Evolutionary conservation across 2,888 invertebrate species (phyloP).

Genomic region (Zhuqinia jingwanae): DNA sequence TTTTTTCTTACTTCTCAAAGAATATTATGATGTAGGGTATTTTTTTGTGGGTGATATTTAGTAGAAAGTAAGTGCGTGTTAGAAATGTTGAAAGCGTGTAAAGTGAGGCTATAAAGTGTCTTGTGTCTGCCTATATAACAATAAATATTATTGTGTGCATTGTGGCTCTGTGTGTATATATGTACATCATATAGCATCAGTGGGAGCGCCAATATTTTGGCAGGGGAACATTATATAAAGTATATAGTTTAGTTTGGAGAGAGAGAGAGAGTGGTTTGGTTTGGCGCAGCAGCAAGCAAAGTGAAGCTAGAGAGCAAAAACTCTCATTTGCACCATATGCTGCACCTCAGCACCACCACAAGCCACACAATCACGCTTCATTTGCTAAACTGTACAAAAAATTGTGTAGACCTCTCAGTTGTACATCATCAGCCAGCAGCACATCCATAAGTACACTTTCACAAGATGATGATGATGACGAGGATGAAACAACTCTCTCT

Average conservation of each 20-base stretch:
- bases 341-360: conserved; percentile 66
- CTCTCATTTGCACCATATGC: conserved; percentile 79
- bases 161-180: too few relatives aligned
- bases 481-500: conserved; percentile 62
- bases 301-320: conserved; percentile 72
- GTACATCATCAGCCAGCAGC: conserved; percentile 68
- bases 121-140: conserved; percentile 28
- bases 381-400: conserved; percentile 74
- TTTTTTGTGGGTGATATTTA: too few relatives aligned
- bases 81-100: conserved; percentile 51
- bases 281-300: conserved; percentile 40
- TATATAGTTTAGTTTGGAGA: conserved; percentile 4
- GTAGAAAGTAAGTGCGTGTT: too few relatives aligned
- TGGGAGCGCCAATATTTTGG: conserved; percentile 65
- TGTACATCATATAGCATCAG: neutral
- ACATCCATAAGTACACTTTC: too few relatives aligned
- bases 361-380: conserved; percentile 78
- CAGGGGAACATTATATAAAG: conserved; percentile 15
- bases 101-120: conserved; percentile 40
- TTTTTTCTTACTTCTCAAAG: conserved; percentile 20
- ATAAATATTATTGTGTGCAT: too few relatives aligned
- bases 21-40: too few relatives aligned
- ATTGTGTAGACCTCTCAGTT: conserved; percentile 48
- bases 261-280: conserved; percentile 19
- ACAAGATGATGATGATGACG: too few relatives aligned